Percentiles rank a stretch among this genome's conserved stretches.
Evolutionary conservation across 2,888 invertebrate genomes (phyloP).

Genomic region (Eudasyphora cyanicolor): DNA sequence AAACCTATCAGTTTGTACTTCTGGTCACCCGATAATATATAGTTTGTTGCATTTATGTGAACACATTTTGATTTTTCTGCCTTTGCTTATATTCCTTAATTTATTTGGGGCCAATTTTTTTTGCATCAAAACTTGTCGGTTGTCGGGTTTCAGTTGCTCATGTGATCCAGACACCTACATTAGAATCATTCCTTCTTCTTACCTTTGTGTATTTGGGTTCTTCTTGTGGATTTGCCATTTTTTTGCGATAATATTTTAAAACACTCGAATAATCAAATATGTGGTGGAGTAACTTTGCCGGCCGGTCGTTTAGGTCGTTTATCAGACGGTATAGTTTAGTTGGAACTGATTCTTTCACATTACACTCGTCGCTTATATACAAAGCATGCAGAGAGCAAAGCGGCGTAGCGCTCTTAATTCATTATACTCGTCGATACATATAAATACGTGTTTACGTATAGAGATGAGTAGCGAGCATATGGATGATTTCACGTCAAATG

Average conservation of each 20-base stretch:
- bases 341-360: slow-evolving; percentile 51
- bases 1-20: no score
- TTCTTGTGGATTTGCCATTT: slow-evolving; percentile 64
- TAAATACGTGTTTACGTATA: no score
- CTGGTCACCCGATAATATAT: no score
- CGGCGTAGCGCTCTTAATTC: no score
- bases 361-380: slow-evolving; percentile 42
- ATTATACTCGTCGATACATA: no score
- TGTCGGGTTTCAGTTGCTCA: no score
- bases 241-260: neutral
- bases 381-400: neutral
- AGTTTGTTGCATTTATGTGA: no score
- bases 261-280: neutral
- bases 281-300: neutral
- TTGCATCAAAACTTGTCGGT: neutral
- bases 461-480: no score
- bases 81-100: no score
- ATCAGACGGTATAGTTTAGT: slow-evolving; percentile 2
- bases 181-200: neutral
- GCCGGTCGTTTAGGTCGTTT: slow-evolving; percentile 24
- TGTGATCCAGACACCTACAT: neutral
- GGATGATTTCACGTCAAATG: no score
- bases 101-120: no score
- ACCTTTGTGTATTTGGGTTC: slow-evolving; percentile 63
- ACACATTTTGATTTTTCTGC: no score